Base-by-base conservation (phyloP, 2,113 vertebrate species). In the Holacanthus passer region DNA sequence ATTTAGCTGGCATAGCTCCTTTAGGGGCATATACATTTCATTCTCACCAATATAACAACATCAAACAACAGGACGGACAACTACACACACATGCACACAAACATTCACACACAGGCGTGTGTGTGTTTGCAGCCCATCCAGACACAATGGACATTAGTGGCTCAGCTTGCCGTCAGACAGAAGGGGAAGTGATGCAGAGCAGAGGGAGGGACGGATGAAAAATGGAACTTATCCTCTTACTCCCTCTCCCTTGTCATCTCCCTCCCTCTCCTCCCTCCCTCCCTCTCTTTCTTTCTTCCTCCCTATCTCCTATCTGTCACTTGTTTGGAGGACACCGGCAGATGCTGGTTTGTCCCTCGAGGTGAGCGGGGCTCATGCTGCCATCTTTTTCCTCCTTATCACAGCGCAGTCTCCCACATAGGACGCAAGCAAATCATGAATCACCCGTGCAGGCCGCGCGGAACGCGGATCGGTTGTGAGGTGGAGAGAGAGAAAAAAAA, bases 91-190 rank as follows among this genome's bases (percentile, higher is more conserved):
- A 75, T 47, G 29, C 73, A 53, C 7, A 17, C 7, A 13, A 9
- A 56, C 32, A 59, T 22, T 20, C 64, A 17, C 27, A 12, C 27
- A 12, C 9, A 39, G 32, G 22, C 41, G 8, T 22, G 14, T 10
- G n/a, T 53, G 35, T 43, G 50, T 79, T 65, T 86, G 75, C 81
- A 86, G 64, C 81, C 58, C 80, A 89, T 88, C 83, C 89, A 94
- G 92, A 94, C 93, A 94, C 94, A 95, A 95, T 94, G 87, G 92
- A 91, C 94, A 94, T 95, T 94, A 95, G 93, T 48, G 79, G 74
- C 89, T 94, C 90, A 91, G 93, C 89, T 91, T 91, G 88, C 90
- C 64, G 5, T 92, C 91, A 89, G 90, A 90, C 93, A 89, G 90
- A 85, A 84, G 82, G 89, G 71, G 88, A 91, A 83, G 82, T 70